phyloP scores from a whole-genome alignment of 37 sponge, comb jelly and placozoan genomes.

The Theonella swinhoei region DNA sequence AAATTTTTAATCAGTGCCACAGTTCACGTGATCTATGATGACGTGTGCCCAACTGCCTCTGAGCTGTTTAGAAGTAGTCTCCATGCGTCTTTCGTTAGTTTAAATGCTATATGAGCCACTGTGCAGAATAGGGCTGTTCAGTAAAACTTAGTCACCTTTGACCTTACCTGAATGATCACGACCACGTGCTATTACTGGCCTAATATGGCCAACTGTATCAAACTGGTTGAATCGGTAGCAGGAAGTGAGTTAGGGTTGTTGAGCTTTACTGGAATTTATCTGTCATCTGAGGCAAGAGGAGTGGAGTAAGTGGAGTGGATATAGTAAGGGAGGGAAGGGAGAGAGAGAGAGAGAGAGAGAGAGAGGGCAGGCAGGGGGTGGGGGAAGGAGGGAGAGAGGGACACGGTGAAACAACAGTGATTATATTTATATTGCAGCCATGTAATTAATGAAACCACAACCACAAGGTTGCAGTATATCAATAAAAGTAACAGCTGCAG shows the following conservation, averaged over 20 bases:
- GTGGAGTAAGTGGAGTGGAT: constrained; percentile 52
- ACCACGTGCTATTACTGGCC: constrained; percentile 75
- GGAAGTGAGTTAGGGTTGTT: not conserved
- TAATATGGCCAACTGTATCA: constrained; percentile 58
- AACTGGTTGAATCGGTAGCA: constrained; percentile 27
- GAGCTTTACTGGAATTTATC: constrained; percentile 69
- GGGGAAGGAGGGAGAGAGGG: not conserved
- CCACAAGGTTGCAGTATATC: no score
- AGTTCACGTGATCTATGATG: no score
- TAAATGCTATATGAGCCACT: no score
- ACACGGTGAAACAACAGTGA: not conserved
- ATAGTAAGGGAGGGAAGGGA: not conserved
- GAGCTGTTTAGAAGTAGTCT: no score
- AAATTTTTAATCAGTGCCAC: no score
- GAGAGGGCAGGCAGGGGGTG: not conserved
- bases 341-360: not conserved
- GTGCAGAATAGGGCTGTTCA: constrained; percentile 42
- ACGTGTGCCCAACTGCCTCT: no score
- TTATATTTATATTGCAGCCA: no score
- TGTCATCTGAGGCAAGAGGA: constrained; percentile 70
- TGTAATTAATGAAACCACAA: no score
- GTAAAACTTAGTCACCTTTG: no score
- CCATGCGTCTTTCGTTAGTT: no score
- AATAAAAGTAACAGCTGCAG: no score
- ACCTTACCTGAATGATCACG: constrained; percentile 40